A percentile compares a stretch with the other conserved stretches of the same genome.
These are phyloP conservation scores for Taxidea taxus DNA, from an alignment of 2,113 vertebrate genomes.

Conservation along the genomic window DNA sequence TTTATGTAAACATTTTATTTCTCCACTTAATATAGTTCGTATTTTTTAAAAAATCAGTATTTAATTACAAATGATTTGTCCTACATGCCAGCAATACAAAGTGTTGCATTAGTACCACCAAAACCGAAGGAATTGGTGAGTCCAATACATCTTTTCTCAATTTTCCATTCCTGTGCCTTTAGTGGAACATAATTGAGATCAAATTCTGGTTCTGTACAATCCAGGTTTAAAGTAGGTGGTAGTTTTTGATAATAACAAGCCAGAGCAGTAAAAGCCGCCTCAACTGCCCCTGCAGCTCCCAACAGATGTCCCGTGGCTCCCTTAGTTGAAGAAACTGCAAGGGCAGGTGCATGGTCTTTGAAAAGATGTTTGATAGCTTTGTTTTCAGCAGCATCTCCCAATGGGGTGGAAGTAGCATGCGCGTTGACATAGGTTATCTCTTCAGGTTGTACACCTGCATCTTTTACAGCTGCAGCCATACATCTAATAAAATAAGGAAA, in stretches of 20 bases:
- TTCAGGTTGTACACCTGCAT: conserved; percentile 85
- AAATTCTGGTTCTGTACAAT: conserved; percentile 92
- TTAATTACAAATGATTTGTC: neutral
- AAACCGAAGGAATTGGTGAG: conserved; percentile 98
- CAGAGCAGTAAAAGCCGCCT: conserved; percentile 93
- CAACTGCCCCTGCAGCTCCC: conserved; percentile 94
- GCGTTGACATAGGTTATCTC: conserved; percentile 94
- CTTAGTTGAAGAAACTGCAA: conserved; percentile 96
- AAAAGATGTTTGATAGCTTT: conserved; percentile 94
- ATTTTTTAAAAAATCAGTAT: neutral
- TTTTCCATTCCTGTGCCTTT: conserved; percentile 89
- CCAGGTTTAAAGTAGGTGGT: conserved; percentile 94
- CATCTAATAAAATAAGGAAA: conserved; percentile 83
- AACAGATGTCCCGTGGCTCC: conserved; percentile 96
- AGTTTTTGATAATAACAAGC: conserved; percentile 91
- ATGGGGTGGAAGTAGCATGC: conserved; percentile 95
- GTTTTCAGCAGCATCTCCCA: conserved; percentile 97
- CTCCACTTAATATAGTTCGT: neutral
- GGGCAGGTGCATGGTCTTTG: conserved; percentile 74
- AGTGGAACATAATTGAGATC: conserved; percentile 94
- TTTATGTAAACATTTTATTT: neutral
- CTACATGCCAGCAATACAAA: conserved; percentile 91
- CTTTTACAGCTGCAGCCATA: conserved; percentile 93
- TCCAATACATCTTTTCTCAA: conserved; percentile 83
- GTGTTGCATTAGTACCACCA: conserved; percentile 95